These are phyloP conservation scores for Micromys minutus DNA, from an alignment of 2,113 vertebrate species.

Conservation along the genomic window DNA sequence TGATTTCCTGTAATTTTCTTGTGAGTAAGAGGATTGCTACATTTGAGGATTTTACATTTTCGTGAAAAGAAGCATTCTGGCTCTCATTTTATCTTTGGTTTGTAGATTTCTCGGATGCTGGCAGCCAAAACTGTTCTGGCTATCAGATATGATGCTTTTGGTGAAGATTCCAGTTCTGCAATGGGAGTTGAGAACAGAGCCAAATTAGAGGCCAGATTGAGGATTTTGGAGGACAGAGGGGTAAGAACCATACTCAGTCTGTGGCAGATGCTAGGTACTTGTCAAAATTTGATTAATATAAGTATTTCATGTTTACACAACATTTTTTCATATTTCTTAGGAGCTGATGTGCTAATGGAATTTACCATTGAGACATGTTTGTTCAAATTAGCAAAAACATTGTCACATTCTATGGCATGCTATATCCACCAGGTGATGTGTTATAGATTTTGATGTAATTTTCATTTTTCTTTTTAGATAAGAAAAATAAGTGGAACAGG, in stretches of 20 bases:
- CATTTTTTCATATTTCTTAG: not conserved
- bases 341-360: not conserved
- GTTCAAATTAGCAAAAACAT: not conserved
- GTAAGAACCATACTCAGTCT: slow-evolving; percentile 80
- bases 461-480: slow-evolving; percentile 86
- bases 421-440: not conserved
- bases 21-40: not conserved
- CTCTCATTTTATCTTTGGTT: slow-evolving; percentile 47
- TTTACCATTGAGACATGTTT: not conserved
- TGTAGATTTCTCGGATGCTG: slow-evolving; percentile 96
- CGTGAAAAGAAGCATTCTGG: not conserved
- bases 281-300: not conserved
- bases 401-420: not conserved
- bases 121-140: slow-evolving; percentile 96
- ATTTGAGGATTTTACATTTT: not conserved
- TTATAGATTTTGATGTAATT: not conserved
- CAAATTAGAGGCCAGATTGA: slow-evolving; percentile 94
- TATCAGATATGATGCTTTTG: slow-evolving; percentile 96
- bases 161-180: slow-evolving; percentile 94
- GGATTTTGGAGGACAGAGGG: slow-evolving; percentile 95
- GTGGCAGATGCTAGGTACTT: not conserved
- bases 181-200: slow-evolving; percentile 96
- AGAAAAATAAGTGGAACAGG: slow-evolving; percentile 96
- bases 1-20: not conserved
- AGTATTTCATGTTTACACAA: not conserved